These are phyloP conservation scores for Propithecus deckenii DNA, from an alignment of 2,797 vertebrate genomes.

Conservation along the genomic window DNA sequence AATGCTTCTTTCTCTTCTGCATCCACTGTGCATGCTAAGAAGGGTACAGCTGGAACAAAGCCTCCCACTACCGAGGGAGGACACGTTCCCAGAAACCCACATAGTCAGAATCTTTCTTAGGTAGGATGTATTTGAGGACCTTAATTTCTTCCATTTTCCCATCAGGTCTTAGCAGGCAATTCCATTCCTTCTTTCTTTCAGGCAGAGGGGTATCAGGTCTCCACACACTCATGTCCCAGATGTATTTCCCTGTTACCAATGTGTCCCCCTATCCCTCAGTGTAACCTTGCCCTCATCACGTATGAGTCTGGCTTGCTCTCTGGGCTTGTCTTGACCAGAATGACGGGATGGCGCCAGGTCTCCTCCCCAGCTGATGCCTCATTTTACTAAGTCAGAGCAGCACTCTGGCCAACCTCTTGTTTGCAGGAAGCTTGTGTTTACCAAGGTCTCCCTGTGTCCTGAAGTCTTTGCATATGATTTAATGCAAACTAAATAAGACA, in stretches of 20 bases:
- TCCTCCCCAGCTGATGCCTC: not conserved
- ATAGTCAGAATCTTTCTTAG: not conserved
- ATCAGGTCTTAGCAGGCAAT: not conserved
- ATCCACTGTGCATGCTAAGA: not conserved
- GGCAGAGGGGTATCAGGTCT: not conserved
- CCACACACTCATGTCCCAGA: not conserved
- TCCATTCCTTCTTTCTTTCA: not conserved
- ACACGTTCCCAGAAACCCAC: not conserved
- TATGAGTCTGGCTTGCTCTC: not conserved
- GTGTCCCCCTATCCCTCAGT: not conserved
- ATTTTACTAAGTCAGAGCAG: not conserved
- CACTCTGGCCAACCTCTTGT: not conserved
- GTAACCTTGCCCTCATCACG: fast-evolving
- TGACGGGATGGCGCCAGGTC: not conserved
- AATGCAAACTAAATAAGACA: not conserved
- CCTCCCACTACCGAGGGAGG: not conserved
- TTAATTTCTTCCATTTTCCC: not conserved
- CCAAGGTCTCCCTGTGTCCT: not conserved
- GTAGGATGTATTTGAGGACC: not conserved
- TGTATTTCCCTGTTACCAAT: not conserved
- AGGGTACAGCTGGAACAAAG: not conserved
- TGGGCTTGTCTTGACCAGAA: not conserved
- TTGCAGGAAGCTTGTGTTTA: not conserved
- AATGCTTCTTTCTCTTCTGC: not conserved
- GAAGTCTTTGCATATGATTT: not conserved